phyloP scores from a whole-genome alignment of 2,888 invertebrate species.

The Sacculina carcini region DNA sequence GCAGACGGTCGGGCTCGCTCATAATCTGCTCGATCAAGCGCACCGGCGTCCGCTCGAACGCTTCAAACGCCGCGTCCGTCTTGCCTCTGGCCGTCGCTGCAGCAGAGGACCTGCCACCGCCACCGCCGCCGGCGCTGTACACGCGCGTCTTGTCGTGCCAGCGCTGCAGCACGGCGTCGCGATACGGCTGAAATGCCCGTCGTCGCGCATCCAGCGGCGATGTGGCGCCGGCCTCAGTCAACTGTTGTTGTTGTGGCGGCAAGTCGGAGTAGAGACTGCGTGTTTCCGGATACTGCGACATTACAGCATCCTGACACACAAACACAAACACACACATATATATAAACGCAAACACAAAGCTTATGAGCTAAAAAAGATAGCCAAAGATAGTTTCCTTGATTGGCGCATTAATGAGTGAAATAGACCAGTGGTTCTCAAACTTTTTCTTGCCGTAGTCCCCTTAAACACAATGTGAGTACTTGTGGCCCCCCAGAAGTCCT shows the following conservation, averaged over 20 bases:
- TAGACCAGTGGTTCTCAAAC: no score
- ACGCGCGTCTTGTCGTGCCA: conserved; percentile 78
- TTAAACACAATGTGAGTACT: no score
- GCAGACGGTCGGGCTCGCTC: conserved; percentile 42
- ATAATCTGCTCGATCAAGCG: conserved; percentile 67
- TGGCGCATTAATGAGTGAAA: no score
- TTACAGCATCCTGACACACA: background rate
- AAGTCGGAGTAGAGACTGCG: conserved; percentile 22
- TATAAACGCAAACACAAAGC: no score
- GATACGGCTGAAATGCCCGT: conserved; percentile 33
- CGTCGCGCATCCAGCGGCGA: conserved; percentile 21
- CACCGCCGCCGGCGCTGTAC: no score
- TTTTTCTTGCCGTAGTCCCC: no score
- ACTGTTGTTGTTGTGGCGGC: no score
- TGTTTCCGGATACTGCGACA: conserved; percentile 1
- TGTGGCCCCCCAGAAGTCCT: no score
- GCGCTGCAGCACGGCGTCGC: conserved; percentile 59
- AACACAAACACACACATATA: no score
- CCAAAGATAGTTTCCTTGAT: no score
- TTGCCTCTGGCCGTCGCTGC: conserved; percentile 34
- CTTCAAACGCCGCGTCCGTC: conserved; percentile 30
- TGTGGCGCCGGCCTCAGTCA: conserved; percentile 1
- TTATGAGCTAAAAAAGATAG: no score
- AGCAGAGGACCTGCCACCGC: no score
- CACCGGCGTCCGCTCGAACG: conserved; percentile 26